phyloP scores from a whole-genome alignment of 2,113 vertebrate genomes.

The Ochotona princeps region DNA sequence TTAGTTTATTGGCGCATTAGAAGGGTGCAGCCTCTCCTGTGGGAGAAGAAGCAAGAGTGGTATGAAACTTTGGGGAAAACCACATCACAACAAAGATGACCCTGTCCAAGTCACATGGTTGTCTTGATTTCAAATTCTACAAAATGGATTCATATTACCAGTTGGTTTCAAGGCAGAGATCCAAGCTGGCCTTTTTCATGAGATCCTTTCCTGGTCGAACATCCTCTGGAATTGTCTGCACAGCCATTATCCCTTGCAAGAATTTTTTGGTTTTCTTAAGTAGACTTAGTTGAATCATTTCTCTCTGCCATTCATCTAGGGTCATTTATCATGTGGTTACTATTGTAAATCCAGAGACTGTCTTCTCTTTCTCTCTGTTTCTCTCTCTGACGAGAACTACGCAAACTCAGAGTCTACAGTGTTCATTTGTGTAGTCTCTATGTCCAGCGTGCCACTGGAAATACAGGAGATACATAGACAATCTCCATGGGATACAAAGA shows the following conservation, averaged over 20 bases:
- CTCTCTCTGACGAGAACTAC: not conserved
- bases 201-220: not conserved
- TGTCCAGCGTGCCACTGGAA: not conserved
- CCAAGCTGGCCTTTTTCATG: not conserved
- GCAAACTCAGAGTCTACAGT: not conserved
- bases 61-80: conserved; percentile 66
- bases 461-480: not conserved
- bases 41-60: conserved; percentile 42
- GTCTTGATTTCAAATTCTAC: not conserved
- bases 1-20: conserved; percentile 72
- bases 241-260: not conserved
- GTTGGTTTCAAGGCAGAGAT: not conserved
- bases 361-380: conserved; percentile 20
- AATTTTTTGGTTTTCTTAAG: not conserved
- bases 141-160: not conserved
- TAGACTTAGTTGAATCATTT: not conserved
- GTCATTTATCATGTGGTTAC: not conserved
- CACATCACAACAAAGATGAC: not conserved
- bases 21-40: conserved; percentile 60
- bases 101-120: not conserved
- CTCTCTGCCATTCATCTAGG: not conserved
- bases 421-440: not conserved
- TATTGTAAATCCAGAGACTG: not conserved
- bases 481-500: not conserved
- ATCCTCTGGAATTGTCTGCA: not conserved